Percentiles rank a stretch among this genome's conserved stretches.
phyloP scores from a whole-genome alignment of 2,797 vertebrate genomes.

The Eurystomus glaucurus region DNA sequence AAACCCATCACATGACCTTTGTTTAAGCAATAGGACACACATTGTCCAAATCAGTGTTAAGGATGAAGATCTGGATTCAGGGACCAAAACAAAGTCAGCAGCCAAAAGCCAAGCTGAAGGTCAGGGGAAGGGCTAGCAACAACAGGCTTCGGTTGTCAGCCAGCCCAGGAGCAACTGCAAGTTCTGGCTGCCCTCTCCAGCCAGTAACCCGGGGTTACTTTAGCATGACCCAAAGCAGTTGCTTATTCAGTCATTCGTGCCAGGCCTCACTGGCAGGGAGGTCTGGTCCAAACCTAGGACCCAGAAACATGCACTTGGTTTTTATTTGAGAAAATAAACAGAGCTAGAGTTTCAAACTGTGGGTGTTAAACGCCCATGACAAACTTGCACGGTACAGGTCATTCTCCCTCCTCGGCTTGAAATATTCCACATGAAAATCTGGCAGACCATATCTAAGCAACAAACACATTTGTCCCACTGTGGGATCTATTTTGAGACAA shows the following conservation, averaged over 20 bases:
- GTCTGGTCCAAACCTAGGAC: constrained; percentile 65
- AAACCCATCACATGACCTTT: neutral
- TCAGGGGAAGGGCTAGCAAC: constrained; percentile 34
- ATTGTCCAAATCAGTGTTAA: neutral
- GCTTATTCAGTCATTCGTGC: constrained; percentile 62
- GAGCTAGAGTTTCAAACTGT: constrained; percentile 60
- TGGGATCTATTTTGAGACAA: constrained; percentile 69
- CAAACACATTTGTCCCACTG: constrained; percentile 58
- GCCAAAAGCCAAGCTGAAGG: constrained; percentile 43
- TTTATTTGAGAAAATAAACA: constrained; percentile 67
- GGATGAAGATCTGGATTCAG: constrained; percentile 17
- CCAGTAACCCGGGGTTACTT: neutral
- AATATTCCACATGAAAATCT: constrained; percentile 62
- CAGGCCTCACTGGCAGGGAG: constrained; percentile 68
- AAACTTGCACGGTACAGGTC: constrained; percentile 37
- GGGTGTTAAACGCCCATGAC: constrained; percentile 63
- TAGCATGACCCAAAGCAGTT: constrained; percentile 19
- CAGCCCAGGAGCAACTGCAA: constrained; percentile 54
- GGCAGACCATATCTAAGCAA: constrained; percentile 56
- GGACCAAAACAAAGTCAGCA: constrained; percentile 44
- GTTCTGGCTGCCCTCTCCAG: constrained; percentile 17
- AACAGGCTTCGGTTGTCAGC: constrained; percentile 22
- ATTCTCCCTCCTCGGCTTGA: constrained; percentile 34
- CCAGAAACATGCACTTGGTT: constrained; percentile 53
- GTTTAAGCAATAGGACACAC: neutral